Percentiles rank a stretch among this genome's conserved stretches.
Evolutionary conservation across 2,113 vertebrate genomes (phyloP).

Genomic region (Scophthalmus maximus): DNA sequence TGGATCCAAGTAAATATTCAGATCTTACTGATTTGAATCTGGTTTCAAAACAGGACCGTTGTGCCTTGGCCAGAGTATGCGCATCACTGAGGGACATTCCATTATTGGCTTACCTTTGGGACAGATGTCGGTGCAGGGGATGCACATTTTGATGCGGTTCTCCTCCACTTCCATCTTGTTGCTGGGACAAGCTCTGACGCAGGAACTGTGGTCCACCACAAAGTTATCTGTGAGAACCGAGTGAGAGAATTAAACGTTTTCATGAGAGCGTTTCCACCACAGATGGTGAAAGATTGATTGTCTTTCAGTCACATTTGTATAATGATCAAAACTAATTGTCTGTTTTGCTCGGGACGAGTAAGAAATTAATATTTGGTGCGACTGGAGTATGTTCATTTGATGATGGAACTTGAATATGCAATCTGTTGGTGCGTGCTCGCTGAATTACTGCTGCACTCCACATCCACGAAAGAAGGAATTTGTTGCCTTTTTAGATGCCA

Average conservation of each 20-base stretch:
- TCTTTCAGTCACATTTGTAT: conserved; percentile 52
- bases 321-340: conserved; percentile 53
- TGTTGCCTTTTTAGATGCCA: conserved; percentile 39
- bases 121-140: conserved; percentile 97
- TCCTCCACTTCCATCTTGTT: conserved; percentile 99
- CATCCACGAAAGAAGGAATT: conserved; percentile 17
- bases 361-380: conserved; percentile 45
- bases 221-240: conserved; percentile 90
- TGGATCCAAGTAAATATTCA: too few relatives aligned
- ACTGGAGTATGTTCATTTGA: conserved; percentile 47
- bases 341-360: conserved; percentile 17
- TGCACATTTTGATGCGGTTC: conserved; percentile 97
- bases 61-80: too few relatives aligned
- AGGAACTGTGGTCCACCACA: conserved; percentile 98
- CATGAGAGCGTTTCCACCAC: not conserved
- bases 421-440: conserved; percentile 45
- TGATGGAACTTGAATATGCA: conserved; percentile 54
- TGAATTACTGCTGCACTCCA: conserved; percentile 35
- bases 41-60: too few relatives aligned
- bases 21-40: too few relatives aligned
- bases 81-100: too few relatives aligned
- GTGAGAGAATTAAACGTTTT: not conserved
- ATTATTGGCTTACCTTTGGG: conserved; percentile 93
- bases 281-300: conserved; percentile 32
- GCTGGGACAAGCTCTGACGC: conserved; percentile 95